Conservation (phyloP, 2,797 vertebrate species). For the Falco biarmicus region DNA sequence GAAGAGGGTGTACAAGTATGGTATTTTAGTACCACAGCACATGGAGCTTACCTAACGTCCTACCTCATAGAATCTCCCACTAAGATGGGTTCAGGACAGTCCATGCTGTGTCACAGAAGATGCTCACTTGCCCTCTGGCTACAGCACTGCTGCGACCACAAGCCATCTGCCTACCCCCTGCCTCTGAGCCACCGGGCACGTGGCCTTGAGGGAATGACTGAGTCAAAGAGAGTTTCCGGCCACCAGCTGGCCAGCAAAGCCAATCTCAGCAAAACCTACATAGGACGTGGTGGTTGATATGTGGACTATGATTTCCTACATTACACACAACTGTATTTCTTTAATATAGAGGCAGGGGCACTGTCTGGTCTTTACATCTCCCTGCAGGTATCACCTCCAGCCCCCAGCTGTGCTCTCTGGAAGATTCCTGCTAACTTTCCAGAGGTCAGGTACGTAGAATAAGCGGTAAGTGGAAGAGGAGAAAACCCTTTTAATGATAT, state of each 20-base stretch:
- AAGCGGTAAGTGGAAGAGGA: background rate
- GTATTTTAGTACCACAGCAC: background rate
- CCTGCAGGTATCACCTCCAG: background rate
- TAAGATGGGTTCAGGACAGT: background rate
- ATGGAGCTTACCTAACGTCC: background rate
- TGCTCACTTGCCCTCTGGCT: background rate
- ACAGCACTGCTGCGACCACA: background rate
- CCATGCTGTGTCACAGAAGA: background rate
- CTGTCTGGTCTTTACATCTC: background rate
- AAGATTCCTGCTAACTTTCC: background rate
- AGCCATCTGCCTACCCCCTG: background rate
- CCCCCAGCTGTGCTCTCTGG: background rate
- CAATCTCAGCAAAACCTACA: background rate
- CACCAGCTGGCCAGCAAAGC: background rate
- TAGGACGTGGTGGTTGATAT: background rate
- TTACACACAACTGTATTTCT: background rate
- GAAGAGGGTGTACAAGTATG: background rate
- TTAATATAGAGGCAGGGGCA: background rate
- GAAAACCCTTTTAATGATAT: background rate
- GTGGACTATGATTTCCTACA: constrained; percentile 6
- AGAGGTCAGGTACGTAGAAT: background rate
- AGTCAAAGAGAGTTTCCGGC: background rate
- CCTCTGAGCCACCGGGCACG: background rate
- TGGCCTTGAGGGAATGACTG: background rate
- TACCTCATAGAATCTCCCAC: background rate